phyloP scores from a whole-genome alignment of 2,113 vertebrate genomes.

The Budorcas taxicolor region DNA sequence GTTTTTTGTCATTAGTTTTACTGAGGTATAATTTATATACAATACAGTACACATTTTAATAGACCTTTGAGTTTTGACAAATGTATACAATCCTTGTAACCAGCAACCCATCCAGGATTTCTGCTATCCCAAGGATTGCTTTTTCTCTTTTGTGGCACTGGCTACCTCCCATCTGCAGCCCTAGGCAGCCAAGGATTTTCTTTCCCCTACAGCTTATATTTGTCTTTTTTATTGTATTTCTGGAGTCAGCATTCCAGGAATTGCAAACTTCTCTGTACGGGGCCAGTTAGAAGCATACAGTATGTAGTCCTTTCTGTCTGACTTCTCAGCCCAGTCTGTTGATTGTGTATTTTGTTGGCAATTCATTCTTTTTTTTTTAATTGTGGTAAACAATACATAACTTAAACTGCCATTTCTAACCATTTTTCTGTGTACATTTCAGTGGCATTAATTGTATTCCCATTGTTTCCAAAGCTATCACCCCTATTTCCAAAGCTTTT shows the following conservation, averaged over 20 bases:
- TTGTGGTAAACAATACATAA: not conserved
- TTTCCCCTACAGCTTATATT: not conserved
- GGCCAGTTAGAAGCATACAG: not conserved
- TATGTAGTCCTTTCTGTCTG: not conserved
- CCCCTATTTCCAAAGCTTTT: not conserved
- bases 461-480: not conserved
- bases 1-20: not conserved
- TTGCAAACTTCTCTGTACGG: not conserved
- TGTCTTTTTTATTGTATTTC: not conserved
- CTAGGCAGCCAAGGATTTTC: not conserved
- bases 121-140: not conserved
- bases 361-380: not conserved
- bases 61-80: not conserved
- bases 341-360: not conserved
- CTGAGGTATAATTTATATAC: not conserved
- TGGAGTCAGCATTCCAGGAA: not conserved
- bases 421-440: not conserved
- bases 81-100: not conserved
- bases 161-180: not conserved
- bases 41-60: not conserved
- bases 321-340: not conserved
- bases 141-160: not conserved
- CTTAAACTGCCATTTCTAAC: not conserved
- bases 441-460: not conserved
- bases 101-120: not conserved